Evolutionary conservation across 2,797 vertebrate species (phyloP), one percentile per base, ranked within the genome.

Genomic region (Gambelia wislizenii): DNA sequence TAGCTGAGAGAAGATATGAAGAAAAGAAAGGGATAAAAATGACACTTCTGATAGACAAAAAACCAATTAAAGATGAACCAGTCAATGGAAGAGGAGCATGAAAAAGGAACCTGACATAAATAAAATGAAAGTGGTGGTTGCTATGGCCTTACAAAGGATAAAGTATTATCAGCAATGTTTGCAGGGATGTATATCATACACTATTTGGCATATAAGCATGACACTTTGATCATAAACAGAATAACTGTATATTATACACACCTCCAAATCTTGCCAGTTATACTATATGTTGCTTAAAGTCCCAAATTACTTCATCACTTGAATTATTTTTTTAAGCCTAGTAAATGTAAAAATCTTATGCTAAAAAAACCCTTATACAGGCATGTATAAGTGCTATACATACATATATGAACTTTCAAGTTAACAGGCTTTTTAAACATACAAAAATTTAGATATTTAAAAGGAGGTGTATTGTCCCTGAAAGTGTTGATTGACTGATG

Each of bases 1-100:
- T 93, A 92, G 91, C 93, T 93, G 90, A 95, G 87, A 90, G 88
- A 96, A 91, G 85, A 94, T 88, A 74, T 85, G 67, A 75, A 95
- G 76, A 89, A 92, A 93, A 93, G 90, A 86, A 89, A 36, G 74
- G 61, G 36, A 93, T 90, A 92, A 82, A 6, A 89, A 72, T 76
- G 52, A 42, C 6, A 89, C 3, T 16, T 87, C 61, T 78, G 67
- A 47, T 33, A 36, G n/a, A 47, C 9, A 78, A 39, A 39, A 75
- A 30, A 83, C 18, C 16, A 54, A 36, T 87, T 90, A 82, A 64
- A 44, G 16, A 33, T 81, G 16, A 59, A 87, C 20, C 13, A 72
- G 25, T 81, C 18, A 52, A 72, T 56, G 20, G 52, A 56, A 70
- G 2, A 30, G 47, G 12, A 87, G 18, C 6, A 33, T 59, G 39